Conservation (phyloP, 2,888 invertebrate species). For the Patella depressa region DNA sequence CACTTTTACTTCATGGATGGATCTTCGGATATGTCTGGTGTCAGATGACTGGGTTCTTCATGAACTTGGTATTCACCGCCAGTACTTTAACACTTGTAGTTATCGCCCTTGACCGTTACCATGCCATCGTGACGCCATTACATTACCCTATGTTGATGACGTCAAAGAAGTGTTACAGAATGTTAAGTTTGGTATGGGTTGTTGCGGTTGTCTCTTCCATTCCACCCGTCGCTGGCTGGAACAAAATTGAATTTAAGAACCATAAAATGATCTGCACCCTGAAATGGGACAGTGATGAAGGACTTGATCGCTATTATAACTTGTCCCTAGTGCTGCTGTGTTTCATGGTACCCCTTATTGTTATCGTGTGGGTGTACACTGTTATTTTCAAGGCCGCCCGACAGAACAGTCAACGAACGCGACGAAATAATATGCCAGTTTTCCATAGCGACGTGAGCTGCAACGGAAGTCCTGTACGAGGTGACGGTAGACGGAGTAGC, state of each 20-base stretch:
- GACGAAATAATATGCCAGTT: conserved; percentile 73
- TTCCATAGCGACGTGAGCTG: too few species aligned
- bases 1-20: conserved; percentile 67
- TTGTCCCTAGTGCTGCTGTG: conserved; percentile 71
- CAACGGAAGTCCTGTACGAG: conserved; percentile 34
- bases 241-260: conserved; percentile 55
- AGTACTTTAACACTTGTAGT: conserved; percentile 78
- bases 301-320: conserved; percentile 66
- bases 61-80: conserved; percentile 75
- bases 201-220: conserved; percentile 70
- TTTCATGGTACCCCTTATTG: conserved; percentile 72
- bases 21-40: conserved; percentile 70
- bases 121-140: conserved; percentile 79
- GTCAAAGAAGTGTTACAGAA: conserved; percentile 69
- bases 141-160: conserved; percentile 77
- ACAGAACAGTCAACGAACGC: conserved; percentile 79
- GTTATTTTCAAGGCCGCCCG: conserved; percentile 80
- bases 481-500: conserved; percentile 49
- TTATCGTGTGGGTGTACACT: conserved; percentile 81
- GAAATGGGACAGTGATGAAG: conserved; percentile 52
- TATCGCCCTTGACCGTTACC: conserved; percentile 79
- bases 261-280: conserved; percentile 63
- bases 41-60: conserved; percentile 77
- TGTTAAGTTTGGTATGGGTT: conserved; percentile 72
- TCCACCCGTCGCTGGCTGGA: conserved; percentile 68